Evolutionary conservation across 1,140 invertebrate genomes (phyloP).

Genomic region (Brevipalpus yothersi): DNA sequence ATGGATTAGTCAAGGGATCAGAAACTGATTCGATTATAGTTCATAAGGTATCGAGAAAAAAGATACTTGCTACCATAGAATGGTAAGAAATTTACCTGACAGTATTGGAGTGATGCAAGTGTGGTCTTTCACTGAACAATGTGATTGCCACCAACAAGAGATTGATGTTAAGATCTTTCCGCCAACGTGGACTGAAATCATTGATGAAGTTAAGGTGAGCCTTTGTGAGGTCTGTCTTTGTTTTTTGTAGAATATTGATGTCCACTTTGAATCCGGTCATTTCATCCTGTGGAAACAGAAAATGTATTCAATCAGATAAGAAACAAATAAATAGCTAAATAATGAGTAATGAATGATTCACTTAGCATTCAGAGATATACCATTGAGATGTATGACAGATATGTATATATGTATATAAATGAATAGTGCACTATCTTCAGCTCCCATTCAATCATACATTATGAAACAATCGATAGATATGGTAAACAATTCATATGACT

Average conservation of each 20-base stretch:
- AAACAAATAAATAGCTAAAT: neutral
- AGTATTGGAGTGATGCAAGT: slow-evolving; percentile 52
- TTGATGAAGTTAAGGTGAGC: slow-evolving; percentile 53
- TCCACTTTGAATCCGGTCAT: slow-evolving; percentile 27
- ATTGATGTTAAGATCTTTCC: slow-evolving; percentile 60
- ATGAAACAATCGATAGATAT: too few species aligned
- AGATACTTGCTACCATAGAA: neutral
- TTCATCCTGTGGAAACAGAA: neutral
- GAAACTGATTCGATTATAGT: neutral
- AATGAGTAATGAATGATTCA: too few species aligned
- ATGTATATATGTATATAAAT: too few species aligned
- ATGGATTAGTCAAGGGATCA: neutral
- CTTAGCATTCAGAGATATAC: too few species aligned
- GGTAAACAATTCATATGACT: too few species aligned
- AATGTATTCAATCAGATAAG: neutral
- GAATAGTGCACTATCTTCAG: too few species aligned
- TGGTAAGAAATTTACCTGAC: slow-evolving; percentile 45
- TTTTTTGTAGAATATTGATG: slow-evolving; percentile 43
- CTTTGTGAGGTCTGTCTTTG: slow-evolving; percentile 56
- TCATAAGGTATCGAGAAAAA: neutral
- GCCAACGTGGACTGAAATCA: slow-evolving; percentile 50
- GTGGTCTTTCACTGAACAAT: slow-evolving; percentile 51
- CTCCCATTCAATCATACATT: too few species aligned
- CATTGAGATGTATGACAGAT: too few species aligned
- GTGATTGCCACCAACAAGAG: slow-evolving; percentile 67